These are phyloP conservation scores for Orthosia incerta DNA, from an alignment of 2,888 invertebrate species.

Conservation along the genomic window DNA sequence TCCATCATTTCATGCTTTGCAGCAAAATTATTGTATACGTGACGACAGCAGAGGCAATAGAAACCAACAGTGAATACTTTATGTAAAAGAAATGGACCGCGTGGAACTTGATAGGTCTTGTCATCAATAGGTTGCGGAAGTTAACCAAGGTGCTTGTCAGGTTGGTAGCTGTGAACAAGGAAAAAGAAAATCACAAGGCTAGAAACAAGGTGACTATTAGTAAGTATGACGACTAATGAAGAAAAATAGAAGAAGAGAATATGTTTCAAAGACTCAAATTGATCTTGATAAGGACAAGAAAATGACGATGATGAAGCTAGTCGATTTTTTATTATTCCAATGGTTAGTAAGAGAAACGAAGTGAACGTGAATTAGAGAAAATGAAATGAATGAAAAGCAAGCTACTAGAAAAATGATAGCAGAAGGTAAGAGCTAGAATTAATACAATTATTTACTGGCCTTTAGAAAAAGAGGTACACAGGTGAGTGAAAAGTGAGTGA, in stretches of 20 bases:
- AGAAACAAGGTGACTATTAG: not conserved
- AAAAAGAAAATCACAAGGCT: not conserved
- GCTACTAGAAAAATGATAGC: no score
- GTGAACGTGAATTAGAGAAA: no score
- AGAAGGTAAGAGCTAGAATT: no score
- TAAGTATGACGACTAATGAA: not conserved
- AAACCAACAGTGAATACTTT: slow-evolving; percentile 74
- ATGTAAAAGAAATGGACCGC: slow-evolving; percentile 74
- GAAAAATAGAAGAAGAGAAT: not conserved
- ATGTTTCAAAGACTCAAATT: not conserved
- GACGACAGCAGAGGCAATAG: slow-evolving; percentile 74
- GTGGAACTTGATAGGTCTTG: slow-evolving; percentile 70
- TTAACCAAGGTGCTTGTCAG: slow-evolving; percentile 49
- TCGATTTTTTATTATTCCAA: no score
- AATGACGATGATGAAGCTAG: no score
- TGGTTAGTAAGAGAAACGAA: no score
- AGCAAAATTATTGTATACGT: slow-evolving; percentile 79
- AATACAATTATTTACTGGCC: no score
- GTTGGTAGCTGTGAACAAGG: slow-evolving; percentile 46
- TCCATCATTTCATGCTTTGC: slow-evolving; percentile 60
- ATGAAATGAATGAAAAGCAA: no score
- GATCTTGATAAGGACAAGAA: no score
- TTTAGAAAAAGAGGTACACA: no score
- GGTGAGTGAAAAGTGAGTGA: no score
- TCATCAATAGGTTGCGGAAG: slow-evolving; percentile 61